Base-by-base conservation (phyloP, 2,797 vertebrate genomes). In the Melanotaenia parkinsoni region DNA sequence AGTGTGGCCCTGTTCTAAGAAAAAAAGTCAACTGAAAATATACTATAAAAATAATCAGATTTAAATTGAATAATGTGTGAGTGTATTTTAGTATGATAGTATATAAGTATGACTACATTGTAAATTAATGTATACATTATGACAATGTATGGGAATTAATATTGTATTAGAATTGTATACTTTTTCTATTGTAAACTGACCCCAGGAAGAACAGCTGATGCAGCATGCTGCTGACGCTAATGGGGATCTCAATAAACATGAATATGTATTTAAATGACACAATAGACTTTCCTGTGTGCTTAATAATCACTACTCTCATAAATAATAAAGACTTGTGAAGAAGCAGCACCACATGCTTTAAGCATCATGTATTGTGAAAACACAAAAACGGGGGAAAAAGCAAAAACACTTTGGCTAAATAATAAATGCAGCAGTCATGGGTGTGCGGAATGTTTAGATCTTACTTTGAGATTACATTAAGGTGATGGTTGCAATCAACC, bases 251-350 rank as follows among this genome's bases (percentile, higher is more conserved):
- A 30, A 30, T 30, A 30, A 30, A 30, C 28, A 70, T 28, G 13
- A 54, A 1, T 47, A 67, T 56, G 40, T 37, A 75, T 43, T 72
- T 59, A 47, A 72, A 72, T 38, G 28, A 76, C 69, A 79, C 54
- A 85, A 24, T 30, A 58, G 28, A 22, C 37, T 30, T 73, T 24
- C 28, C 43, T 66, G 76, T 79, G 69, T 80, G 67, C 57, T 74
- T 79, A 70, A 74, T 74, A 63, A 79, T 75, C 1, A 67, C 47
- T 66, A 63, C 26, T 70, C 54, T 60, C n/a, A 61, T 84, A 67
- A 84, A 87, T 82, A 80, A 81, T 80, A 77, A 59, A 12, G 43
- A 70, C 13, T 67, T 18, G 35, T 13, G 60, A 26, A 20, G 50
- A 28, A 37, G 60, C 63, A 32, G 57, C 18, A 67, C 64, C 45